Evolutionary conservation across 1,140 invertebrate genomes (phyloP).

Genomic region (Heterodera carotae): DNA sequence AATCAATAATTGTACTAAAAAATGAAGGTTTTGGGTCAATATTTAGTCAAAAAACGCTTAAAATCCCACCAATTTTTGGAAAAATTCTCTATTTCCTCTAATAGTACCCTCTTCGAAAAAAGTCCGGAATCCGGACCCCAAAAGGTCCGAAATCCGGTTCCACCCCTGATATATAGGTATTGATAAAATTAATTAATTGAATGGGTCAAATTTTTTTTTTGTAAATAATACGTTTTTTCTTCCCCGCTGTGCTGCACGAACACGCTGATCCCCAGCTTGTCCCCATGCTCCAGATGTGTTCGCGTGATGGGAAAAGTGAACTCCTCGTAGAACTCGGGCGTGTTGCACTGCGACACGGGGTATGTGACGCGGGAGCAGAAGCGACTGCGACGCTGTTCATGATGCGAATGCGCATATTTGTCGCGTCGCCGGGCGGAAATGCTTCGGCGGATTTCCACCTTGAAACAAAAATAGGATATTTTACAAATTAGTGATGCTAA

Average conservation of each 20-base stretch:
- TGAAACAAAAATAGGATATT: not conserved
- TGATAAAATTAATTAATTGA: too few relatives aligned
- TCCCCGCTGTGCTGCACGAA: slow-evolving; percentile 20
- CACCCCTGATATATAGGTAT: too few relatives aligned
- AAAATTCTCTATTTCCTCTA: too few relatives aligned
- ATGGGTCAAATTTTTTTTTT: too few relatives aligned
- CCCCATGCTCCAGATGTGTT: slow-evolving; percentile 30
- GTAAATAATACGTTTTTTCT: slow-evolving; percentile 22
- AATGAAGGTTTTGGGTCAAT: too few relatives aligned
- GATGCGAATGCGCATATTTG: slow-evolving; percentile 34
- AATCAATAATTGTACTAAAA: too few relatives aligned
- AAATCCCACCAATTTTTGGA: too few relatives aligned
- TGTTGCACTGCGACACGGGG: slow-evolving; percentile 33
- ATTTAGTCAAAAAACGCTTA: too few relatives aligned
- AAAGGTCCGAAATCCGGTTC: too few relatives aligned
- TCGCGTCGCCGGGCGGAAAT: slow-evolving; percentile 33
- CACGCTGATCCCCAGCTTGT: slow-evolving; percentile 39
- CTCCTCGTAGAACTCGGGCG: slow-evolving; percentile 41
- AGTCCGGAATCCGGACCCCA: too few relatives aligned
- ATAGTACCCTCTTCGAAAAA: too few relatives aligned
- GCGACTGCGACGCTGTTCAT: not conserved
- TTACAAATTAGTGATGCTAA: not conserved
- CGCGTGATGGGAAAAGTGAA: slow-evolving; percentile 26
- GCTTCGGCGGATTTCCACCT: slow-evolving; percentile 32
- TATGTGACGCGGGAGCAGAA: slow-evolving; percentile 6